Evolutionary conservation across 1,140 invertebrate species (phyloP), one percentile per base, ranked within the genome.

Genomic region (Dreissena rostriformis): DNA sequence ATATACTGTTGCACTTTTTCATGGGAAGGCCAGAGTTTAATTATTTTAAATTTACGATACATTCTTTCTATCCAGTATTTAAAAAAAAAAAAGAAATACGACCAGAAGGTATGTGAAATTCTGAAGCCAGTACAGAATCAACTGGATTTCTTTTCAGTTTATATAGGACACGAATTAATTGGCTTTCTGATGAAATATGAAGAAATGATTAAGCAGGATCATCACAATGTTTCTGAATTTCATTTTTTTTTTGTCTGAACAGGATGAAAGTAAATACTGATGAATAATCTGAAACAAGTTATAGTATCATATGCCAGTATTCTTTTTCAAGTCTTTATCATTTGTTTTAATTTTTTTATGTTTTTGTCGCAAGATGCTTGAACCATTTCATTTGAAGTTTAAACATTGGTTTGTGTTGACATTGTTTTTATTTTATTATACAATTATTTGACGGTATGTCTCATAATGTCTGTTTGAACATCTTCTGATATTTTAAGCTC

Each of bases 131-230:
- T 28, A 72, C 49, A 72, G 70, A 72, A 72, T 29, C 70, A 15
- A 72, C 49, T 22, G 70, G 70, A 15, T 72, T 72, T 70, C n/a
- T 72, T 72, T 72, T 72, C 8, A 72, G 70, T 72, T 72, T 72
- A 39, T 39, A 39, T 39, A 39, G 8, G 2, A 39, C 39, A 39
- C 2, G 39, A 39, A 39, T 39, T 39, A 39, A 39, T 39, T 39
- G 39, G 26, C 51, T 39, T 72, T 72, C 70, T 72, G 70, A 39
- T 49, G 70, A 49, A 72, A 72, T 72, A 39, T 72, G 28, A 28
- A 29, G 22, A 72, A 28, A 72, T 72, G 51, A 14, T 72, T 72
- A 39, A 17, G 49, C n/a, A 28, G 24, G 70, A 72, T 72, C 70
- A 72, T 72, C 70, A 29, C 29, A 49, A 52, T 72, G 70, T 28